Conservation (phyloP, 2,797 vertebrate species). For the Schizopygopsis pylzovi region DNA sequence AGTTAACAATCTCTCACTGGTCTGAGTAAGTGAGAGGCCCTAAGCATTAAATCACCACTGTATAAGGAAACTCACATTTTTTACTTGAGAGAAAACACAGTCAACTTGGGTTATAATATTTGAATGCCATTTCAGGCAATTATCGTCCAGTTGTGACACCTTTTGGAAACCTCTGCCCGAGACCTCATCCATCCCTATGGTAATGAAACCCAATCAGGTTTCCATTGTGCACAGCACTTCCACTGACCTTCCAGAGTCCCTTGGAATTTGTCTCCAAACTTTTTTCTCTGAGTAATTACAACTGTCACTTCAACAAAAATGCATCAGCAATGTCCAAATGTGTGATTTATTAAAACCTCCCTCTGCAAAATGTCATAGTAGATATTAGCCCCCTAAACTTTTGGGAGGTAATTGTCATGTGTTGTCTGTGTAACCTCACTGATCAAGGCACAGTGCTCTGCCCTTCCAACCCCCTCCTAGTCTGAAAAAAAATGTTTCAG, state of each 20-base stretch:
- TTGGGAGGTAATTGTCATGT: slow-evolving; percentile 44
- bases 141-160: slow-evolving; percentile 27
- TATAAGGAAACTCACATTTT: background rate
- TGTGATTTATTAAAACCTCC: no score
- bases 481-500: background rate
- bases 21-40: background rate
- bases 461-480: slow-evolving; percentile 1
- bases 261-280: slow-evolving; percentile 1
- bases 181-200: background rate
- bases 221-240: slow-evolving; percentile 22
- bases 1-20: background rate
- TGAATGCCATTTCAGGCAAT: slow-evolving; percentile 47
- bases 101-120: slow-evolving; percentile 5
- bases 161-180: slow-evolving; percentile 26
- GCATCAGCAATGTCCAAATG: slow-evolving; percentile 20
- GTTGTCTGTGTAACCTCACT: slow-evolving; percentile 21
- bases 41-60: background rate
- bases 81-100: background rate
- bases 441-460: slow-evolving; percentile 25
- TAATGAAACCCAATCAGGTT: slow-evolving; percentile 40
- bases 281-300: no score
- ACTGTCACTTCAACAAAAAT: slow-evolving; percentile 37
- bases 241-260: background rate
- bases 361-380: slow-evolving; percentile 55
- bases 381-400: slow-evolving; percentile 48